These are phyloP conservation scores for Hemiscyllium ocellatum DNA, from an alignment of 2,113 vertebrate genomes.

Conservation along the genomic window DNA sequence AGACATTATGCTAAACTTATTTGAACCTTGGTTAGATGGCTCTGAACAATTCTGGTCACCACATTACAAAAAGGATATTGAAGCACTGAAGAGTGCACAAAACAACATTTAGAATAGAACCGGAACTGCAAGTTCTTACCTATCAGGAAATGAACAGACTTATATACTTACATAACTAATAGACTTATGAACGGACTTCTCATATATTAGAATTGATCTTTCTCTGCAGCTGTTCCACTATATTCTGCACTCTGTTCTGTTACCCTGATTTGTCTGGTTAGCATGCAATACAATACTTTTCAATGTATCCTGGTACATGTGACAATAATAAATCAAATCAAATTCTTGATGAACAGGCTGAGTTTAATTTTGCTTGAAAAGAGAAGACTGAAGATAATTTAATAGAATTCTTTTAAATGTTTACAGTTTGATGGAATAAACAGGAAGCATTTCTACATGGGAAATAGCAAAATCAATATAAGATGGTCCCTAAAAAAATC, in stretches of 20 bases:
- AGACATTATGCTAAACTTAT: not conserved
- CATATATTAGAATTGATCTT: too few species aligned
- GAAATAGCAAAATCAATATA: not conserved
- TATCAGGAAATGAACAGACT: not conserved
- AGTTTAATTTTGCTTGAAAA: not conserved
- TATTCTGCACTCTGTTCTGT: too few species aligned
- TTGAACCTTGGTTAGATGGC: not conserved
- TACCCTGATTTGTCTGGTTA: too few species aligned
- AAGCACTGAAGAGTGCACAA: not conserved
- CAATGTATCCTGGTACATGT: too few species aligned
- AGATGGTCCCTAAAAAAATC: not conserved
- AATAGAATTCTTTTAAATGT: not conserved
- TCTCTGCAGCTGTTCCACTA: too few species aligned
- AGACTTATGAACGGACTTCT: too few species aligned
- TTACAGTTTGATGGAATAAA: not conserved
- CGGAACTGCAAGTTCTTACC: not conserved
- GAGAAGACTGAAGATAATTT: not conserved
- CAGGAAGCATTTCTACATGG: not conserved
- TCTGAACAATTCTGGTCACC: not conserved
- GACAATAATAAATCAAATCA: too few species aligned
- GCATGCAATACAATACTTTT: too few species aligned
- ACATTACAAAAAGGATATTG: not conserved
- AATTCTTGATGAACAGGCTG: not conserved
- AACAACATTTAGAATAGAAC: not conserved
- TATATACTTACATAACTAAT: too few species aligned